phyloP scores from a whole-genome alignment of 2,888 invertebrate species.

The Brachypterus glaber region DNA sequence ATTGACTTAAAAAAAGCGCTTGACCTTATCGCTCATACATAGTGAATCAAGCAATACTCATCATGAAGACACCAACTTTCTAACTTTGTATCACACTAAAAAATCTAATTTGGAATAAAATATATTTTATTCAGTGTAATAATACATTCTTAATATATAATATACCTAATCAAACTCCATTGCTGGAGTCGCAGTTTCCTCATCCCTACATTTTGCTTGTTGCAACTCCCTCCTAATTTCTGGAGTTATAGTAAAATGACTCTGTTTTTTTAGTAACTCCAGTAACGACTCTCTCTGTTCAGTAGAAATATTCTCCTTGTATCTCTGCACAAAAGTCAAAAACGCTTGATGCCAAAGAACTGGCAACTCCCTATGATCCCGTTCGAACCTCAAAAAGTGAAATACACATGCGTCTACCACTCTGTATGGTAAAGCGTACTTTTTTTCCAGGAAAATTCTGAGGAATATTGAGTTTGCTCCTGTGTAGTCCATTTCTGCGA shows the following conservation, averaged over 20 bases:
- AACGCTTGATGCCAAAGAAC: constrained; percentile 96
- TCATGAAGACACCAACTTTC: no score
- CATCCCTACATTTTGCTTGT: constrained; percentile 66
- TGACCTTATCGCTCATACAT: no score
- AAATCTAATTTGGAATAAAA: no score
- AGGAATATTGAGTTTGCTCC: constrained; percentile 95
- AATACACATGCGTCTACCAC: constrained; percentile 92
- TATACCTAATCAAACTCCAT: constrained; percentile 30
- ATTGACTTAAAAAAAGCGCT: no score
- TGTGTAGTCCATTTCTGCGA: constrained; percentile 95
- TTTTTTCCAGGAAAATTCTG: constrained; percentile 89
- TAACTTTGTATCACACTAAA: no score
- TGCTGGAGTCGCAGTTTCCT: constrained; percentile 28
- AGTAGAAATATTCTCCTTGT: constrained; percentile 87
- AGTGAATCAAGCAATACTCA: no score
- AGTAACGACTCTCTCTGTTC: constrained; percentile 86
- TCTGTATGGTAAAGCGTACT: constrained; percentile 91
- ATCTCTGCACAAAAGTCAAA: constrained; percentile 87
- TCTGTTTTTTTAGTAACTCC: constrained; percentile 65
- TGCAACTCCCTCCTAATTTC: constrained; percentile 84
- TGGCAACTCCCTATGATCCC: constrained; percentile 75
- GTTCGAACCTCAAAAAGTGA: constrained; percentile 86
- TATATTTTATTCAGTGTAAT: no score
- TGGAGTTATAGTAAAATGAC: constrained; percentile 60
- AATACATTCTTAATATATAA: constrained; percentile 5